A percentile compares a stretch with the other conserved stretches of the same genome.
Evolutionary conservation across 2,888 invertebrate species (phyloP).

Genomic region (Leucozona laternaria): DNA sequence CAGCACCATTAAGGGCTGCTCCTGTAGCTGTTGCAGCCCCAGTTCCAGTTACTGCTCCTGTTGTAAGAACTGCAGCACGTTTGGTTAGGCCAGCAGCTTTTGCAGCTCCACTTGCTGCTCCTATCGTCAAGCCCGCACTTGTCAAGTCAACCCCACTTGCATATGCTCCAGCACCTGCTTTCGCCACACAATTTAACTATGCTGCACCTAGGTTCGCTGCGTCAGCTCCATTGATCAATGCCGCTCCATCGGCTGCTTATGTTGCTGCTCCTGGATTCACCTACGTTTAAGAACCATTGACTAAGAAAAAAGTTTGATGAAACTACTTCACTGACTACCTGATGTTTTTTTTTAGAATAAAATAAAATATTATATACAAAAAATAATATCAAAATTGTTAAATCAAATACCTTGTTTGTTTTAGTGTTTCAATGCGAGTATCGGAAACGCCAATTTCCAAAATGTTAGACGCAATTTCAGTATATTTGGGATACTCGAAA

Average conservation of each 20-base stretch:
- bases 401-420: too few relatives aligned
- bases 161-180: conserved; percentile 28
- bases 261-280: conserved; percentile 42
- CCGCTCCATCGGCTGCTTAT: conserved; percentile 18
- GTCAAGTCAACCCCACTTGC: conserved; percentile 29
- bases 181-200: conserved; percentile 26
- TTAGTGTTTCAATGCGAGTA: too few relatives aligned
- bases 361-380: background rate
- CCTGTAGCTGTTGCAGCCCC: conserved; percentile 49
- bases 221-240: conserved; percentile 12
- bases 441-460: too few relatives aligned
- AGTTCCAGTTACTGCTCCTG: conserved; percentile 8
- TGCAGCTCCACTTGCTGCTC: conserved; percentile 14
- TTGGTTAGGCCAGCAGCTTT: conserved; percentile 21
- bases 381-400: background rate
- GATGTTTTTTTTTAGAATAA: conserved; percentile 34
- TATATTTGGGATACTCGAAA: too few relatives aligned
- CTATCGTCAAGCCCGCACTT: conserved; percentile 4
- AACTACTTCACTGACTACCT: conserved; percentile 34
- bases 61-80: conserved; percentile 36
- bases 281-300: conserved; percentile 27
- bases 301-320: background rate
- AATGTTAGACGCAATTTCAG: too few relatives aligned
- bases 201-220: conserved; percentile 18
- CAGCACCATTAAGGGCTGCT: conserved; percentile 57